Evolutionary conservation across 1,140 invertebrate genomes (phyloP).

Genomic region (Dreissena rostriformis): DNA sequence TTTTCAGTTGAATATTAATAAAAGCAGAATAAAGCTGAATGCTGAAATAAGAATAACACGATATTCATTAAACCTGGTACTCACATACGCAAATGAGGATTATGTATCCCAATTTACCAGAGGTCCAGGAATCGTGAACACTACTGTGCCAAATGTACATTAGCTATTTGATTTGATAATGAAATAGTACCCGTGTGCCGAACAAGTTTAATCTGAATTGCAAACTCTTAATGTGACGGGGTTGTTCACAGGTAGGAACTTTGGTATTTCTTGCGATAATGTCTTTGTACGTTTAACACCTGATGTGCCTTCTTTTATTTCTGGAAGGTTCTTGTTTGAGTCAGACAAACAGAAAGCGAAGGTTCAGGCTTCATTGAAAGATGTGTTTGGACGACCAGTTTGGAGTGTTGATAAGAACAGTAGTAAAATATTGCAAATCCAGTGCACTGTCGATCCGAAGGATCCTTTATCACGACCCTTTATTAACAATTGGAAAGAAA

Average conservation of each 20-base stretch:
- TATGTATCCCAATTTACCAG: too few relatives aligned
- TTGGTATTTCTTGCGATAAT: background rate
- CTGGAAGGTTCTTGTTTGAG: background rate
- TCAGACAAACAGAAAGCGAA: background rate
- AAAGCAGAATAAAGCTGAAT: too few relatives aligned
- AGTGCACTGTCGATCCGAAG: constrained; percentile 11
- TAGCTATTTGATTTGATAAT: too few relatives aligned
- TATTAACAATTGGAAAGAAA: constrained; percentile 17
- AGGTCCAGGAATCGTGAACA: too few relatives aligned
- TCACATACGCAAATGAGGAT: too few relatives aligned
- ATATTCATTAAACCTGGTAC: too few relatives aligned
- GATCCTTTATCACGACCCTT: background rate
- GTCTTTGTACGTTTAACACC: background rate
- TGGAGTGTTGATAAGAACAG: background rate
- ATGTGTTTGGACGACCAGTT: background rate
- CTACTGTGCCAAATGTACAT: too few relatives aligned
- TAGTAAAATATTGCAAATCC: background rate
- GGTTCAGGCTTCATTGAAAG: background rate
- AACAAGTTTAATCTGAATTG: background rate
- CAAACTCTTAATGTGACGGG: background rate
- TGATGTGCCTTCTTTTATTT: background rate
- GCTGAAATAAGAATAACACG: too few relatives aligned
- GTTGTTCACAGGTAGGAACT: background rate
- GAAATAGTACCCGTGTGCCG: too few relatives aligned
- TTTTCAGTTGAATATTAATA: too few relatives aligned